Base-by-base conservation (phyloP, 2,888 invertebrate genomes). In the Selenia dentaria region DNA sequence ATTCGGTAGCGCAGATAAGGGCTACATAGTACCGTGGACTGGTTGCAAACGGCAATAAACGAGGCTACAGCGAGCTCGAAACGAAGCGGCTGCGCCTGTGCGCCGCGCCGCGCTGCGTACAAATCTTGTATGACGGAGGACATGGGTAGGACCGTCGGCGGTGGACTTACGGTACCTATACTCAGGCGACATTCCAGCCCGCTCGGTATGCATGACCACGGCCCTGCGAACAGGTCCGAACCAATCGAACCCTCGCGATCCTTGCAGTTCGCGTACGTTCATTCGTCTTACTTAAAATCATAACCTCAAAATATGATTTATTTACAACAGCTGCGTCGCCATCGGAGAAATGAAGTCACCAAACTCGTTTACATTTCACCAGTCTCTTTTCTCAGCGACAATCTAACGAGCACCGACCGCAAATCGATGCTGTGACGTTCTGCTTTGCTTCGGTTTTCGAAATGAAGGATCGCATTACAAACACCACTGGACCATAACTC, bases 401-500 rank as follows among this genome's bases (percentile, higher is more conserved):
- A 75, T 83, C 79, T 81, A 83, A 79, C 75, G 74, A 81, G 67
- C 77, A 76, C 74, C 79, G 83, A 85, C 86, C 83, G 83, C 85
- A 87, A 86, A 82, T 82, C 80, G 68, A 67, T 69, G 69, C 71
- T 71, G 69, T 74, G 70, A 75, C 76, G 78, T 80, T 83, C n/a
- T n/a, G n/a, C n/a, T 85, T 83, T 82, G 79, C 77, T 83, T 81
- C 74, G 74, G 79, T 86, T 85, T 83, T 79, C 75, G 79, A 83
- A 83, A 79, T 76, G 73, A 68, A 79, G 83, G 89, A 90, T 89
- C 89, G 77, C 86, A 71, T 90, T 90, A 90, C 90, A 83, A 85
- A 83, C 81, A 81, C 65, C 85, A 83, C 86, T 89, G 87, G 89
- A 89, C 87, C 87, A 89, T 88, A 88, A 88, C 88, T 86, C 86